phyloP scores from a whole-genome alignment of 92 coral and sea anemone genomes.

The Epizoanthus rinbou region DNA sequence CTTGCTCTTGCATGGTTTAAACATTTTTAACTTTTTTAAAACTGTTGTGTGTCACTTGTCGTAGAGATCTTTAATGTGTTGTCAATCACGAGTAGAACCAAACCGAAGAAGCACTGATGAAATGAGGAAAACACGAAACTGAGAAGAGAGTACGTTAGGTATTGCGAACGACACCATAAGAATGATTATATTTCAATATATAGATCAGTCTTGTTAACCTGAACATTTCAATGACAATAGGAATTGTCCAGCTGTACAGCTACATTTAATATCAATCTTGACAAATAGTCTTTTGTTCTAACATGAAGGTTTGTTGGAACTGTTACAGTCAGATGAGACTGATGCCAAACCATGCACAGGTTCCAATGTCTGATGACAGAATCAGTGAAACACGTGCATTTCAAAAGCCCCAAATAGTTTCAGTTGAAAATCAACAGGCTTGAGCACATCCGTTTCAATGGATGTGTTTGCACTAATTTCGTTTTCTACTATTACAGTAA shows the following conservation, averaged over 20 bases:
- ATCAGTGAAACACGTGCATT: constrained; percentile 4
- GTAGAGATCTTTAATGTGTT: not conserved
- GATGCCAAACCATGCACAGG: constrained; percentile 19
- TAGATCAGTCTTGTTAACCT: too few species aligned
- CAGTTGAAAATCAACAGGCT: constrained; percentile 4
- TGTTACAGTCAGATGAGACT: not conserved
- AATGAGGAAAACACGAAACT: constrained; percentile 5
- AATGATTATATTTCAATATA: too few species aligned
- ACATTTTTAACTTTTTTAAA: not conserved
- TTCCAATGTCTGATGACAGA: constrained; percentile 29
- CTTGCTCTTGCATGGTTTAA: not conserved
- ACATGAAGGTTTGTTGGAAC: not conserved
- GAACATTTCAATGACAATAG: too few species aligned
- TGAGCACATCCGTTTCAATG: not conserved
- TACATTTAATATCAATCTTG: not conserved
- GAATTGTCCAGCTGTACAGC: not conserved
- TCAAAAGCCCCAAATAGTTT: constrained; percentile 17
- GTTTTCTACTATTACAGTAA: not conserved
- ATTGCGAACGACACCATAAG: not conserved
- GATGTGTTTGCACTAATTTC: not conserved
- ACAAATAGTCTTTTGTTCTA: constrained; percentile 19
- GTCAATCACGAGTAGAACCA: not conserved
- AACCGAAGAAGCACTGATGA: not conserved
- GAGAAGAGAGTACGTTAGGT: not conserved
- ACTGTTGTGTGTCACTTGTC: constrained; percentile 21